Evolutionary conservation across 2,888 invertebrate species (phyloP).

Genomic region (Pecten maximus): DNA sequence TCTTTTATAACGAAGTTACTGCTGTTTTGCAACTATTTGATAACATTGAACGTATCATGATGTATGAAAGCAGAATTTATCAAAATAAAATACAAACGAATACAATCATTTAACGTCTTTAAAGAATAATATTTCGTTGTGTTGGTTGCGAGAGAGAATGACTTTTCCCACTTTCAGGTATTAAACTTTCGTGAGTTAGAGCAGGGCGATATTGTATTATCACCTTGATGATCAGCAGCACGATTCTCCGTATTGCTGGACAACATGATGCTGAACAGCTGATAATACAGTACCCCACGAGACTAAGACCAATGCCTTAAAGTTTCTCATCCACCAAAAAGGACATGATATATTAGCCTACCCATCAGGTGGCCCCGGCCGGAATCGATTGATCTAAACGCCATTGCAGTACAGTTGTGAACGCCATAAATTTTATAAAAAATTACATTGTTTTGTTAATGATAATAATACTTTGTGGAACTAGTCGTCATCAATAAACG

Average conservation of each 20-base stretch:
- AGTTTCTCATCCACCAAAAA: not conserved
- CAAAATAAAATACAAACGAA: too few species aligned
- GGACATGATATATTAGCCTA: not conserved
- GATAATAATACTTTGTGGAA: not conserved
- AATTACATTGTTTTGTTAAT: not conserved
- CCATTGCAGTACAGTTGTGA: not conserved
- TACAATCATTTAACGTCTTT: too few species aligned
- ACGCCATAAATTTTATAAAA: not conserved
- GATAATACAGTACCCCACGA: not conserved
- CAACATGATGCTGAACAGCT: not conserved
- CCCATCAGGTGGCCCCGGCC: not conserved
- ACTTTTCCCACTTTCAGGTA: too few species aligned
- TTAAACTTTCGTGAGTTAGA: too few species aligned
- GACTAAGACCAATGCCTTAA: not conserved
- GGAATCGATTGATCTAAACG: not conserved
- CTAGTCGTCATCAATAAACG: too few species aligned
- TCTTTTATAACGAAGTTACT: too few species aligned
- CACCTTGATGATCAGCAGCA: not conserved
- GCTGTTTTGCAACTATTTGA: too few species aligned
- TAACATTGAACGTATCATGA: too few species aligned
- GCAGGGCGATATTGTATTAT: not conserved
- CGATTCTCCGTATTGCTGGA: not conserved
- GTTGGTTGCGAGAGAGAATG: too few species aligned
- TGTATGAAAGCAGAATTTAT: too few species aligned
- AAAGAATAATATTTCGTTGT: too few species aligned